A percentile compares a stretch with the other conserved stretches of the same genome.
phyloP scores from a whole-genome alignment of 2,888 invertebrate species.

The Helicoverpa assulta region DNA sequence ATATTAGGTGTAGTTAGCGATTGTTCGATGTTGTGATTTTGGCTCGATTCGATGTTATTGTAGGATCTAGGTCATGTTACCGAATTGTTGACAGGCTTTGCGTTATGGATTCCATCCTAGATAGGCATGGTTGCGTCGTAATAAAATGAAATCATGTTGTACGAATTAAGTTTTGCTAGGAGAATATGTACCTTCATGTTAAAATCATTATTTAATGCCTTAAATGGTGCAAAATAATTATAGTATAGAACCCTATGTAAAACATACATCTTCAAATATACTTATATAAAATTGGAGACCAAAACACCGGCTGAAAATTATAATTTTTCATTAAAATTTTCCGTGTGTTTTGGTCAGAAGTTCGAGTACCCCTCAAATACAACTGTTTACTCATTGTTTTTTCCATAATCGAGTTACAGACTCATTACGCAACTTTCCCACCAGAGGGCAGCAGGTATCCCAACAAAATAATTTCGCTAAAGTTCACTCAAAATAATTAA shows the following conservation, averaged over 20 bases:
- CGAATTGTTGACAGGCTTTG: not conserved
- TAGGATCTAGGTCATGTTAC: constrained; percentile 37
- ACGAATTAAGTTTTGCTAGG: too few species aligned
- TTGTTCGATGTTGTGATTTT: constrained; percentile 42
- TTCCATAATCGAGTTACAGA: constrained; percentile 35
- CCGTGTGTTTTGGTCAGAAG: constrained; percentile 16
- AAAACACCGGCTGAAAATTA: not conserved
- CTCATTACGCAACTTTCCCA: constrained; percentile 32
- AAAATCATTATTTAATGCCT: too few species aligned
- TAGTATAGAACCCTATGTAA: too few species aligned
- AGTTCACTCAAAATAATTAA: constrained; percentile 64
- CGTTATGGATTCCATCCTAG: not conserved
- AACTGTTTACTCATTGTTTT: constrained; percentile 34
- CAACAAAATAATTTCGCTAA: constrained; percentile 50
- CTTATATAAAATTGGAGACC: too few species aligned
- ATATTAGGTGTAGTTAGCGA: constrained; percentile 48
- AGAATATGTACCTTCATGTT: too few species aligned
- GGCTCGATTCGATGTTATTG: constrained; percentile 41
- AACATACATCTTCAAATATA: too few species aligned
- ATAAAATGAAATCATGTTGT: not conserved
- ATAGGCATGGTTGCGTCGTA: not conserved
- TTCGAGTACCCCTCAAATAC: constrained; percentile 25
- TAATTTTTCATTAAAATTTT: constrained; percentile 5
- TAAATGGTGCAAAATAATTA: too few species aligned
- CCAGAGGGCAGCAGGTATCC: constrained; percentile 54